Evolutionary conservation across 2,888 invertebrate genomes (phyloP).

Genomic region (Brachynemurus nebulosus): DNA sequence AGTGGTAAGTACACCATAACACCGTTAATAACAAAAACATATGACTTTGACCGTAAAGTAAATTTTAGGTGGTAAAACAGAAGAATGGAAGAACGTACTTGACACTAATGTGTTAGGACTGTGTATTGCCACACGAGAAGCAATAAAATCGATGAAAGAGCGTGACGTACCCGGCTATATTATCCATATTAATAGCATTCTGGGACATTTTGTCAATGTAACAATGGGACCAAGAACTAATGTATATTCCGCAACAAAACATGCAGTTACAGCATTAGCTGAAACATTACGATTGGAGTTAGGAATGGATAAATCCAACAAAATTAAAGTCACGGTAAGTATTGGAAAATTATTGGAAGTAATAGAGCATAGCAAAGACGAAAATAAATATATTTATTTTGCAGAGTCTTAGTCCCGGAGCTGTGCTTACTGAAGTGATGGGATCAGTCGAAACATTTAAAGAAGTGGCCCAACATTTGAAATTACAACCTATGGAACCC

Average conservation of each 20-base stretch:
- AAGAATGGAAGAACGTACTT: conserved; percentile 3
- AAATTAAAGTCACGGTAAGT: conserved; percentile 23
- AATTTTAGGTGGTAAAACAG: conserved; percentile 3
- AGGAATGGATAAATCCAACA: conserved; percentile 21
- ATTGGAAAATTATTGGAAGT: background rate
- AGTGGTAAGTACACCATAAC: too few relatives aligned
- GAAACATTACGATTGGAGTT: conserved; percentile 32
- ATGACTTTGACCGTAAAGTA: background rate
- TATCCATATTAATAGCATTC: conserved; percentile 18
- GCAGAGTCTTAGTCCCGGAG: background rate
- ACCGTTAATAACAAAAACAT: background rate
- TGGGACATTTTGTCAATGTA: conserved; percentile 10
- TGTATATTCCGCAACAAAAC: conserved; percentile 34
- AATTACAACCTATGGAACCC: background rate
- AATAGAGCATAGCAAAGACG: background rate
- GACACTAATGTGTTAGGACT: conserved; percentile 8
- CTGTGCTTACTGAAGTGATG: background rate
- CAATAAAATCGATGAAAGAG: conserved; percentile 9
- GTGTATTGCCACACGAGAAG: conserved; percentile 5
- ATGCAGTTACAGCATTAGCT: conserved; percentile 30
- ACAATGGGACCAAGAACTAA: conserved; percentile 6
- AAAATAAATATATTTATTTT: background rate
- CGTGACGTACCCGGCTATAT: conserved; percentile 16
- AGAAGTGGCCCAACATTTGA: too few relatives aligned
- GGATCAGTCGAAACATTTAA: background rate